Conservation (phyloP, 1,140 invertebrate genomes). For the Paraescarpia echinospica region DNA sequence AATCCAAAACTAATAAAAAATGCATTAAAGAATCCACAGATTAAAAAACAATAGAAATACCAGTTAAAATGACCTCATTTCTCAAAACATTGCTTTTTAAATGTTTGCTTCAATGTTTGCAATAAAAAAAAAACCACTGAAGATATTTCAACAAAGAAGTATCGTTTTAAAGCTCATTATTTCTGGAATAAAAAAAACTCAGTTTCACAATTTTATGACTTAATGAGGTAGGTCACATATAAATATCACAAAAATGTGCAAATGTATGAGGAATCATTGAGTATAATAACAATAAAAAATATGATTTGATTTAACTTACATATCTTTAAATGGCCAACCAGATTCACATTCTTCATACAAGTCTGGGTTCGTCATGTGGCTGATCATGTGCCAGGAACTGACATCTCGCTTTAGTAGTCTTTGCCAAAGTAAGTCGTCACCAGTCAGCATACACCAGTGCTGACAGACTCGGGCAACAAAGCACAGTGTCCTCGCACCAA, state of each 20-base stretch:
- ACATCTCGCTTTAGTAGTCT: slow-evolving; percentile 17
- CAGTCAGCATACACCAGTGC: background rate
- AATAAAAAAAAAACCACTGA: too few relatives aligned
- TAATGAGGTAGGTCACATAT: too few relatives aligned
- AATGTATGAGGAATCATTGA: background rate
- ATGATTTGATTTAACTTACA: slow-evolving; percentile 12
- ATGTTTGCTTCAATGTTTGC: too few relatives aligned
- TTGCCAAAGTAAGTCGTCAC: slow-evolving; percentile 13
- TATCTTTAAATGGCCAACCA: slow-evolving; percentile 16
- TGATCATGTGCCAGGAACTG: slow-evolving; percentile 11
- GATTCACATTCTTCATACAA: slow-evolving; percentile 11
- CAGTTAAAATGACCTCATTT: too few relatives aligned
- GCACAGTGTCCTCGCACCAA: slow-evolving; percentile 4
- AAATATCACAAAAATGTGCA: background rate
- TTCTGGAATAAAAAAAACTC: too few relatives aligned
- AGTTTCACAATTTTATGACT: too few relatives aligned
- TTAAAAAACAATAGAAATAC: too few relatives aligned
- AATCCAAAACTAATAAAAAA: too few relatives aligned
- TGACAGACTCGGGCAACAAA: background rate
- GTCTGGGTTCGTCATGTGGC: slow-evolving; percentile 9
- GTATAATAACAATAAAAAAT: background rate
- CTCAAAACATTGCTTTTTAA: too few relatives aligned
- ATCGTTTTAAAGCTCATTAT: too few relatives aligned
- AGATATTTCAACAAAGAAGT: too few relatives aligned
- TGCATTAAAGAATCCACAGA: too few relatives aligned